Base-by-base conservation (phyloP, 2,888 invertebrate genomes). In the Synanthedon andrenaeformis region DNA sequence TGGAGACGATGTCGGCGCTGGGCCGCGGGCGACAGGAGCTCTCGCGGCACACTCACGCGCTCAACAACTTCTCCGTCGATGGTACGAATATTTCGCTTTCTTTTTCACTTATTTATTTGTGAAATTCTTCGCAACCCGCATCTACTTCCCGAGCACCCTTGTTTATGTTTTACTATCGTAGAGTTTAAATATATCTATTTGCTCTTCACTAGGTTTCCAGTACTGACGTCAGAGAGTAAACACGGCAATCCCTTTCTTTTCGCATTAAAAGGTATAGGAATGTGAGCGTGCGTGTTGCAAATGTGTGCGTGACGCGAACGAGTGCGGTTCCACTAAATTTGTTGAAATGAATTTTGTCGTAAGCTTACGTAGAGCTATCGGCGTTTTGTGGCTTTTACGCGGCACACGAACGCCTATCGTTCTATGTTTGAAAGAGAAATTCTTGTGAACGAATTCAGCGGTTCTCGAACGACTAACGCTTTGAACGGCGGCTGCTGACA, bases 1-100 rank as follows among this genome's bases (percentile, higher is more conserved):
- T 92, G 70, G 94, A 94, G 78, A 92, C 94, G 2, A 90, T 92
- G 76, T 91, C 93, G 54, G 91, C 93, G 87, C 76, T 94, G 75
- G 76, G 87, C 65, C 89, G 89, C 69, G 84, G 87, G 59, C 89
- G 88, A 62, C 87, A 76, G 58, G 86, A 85, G 61, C 65, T 80
- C 60, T 72, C 82, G 70, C 76, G 82, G 62, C 82, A 82, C 61
- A 64, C 79, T 55, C 79, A 79, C 62, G 65, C 81, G 60, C 76
- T 82, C 55, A 78, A 69, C 64, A 84, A 75, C 71, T 86, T 84
- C 77, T 79, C 86, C 49, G 82, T 87, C 54, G 87, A 87, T 65
- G 87, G 87, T 87, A 67, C 49, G 12, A 17, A 49, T 49, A 49
- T 19, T 17, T 17, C 8, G 8, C 45, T 12, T 45, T 28, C 28